Evolutionary conservation across 2,888 invertebrate genomes (phyloP), one percentile per base, ranked within the genome.

Genomic region (Gortyna flavago): DNA sequence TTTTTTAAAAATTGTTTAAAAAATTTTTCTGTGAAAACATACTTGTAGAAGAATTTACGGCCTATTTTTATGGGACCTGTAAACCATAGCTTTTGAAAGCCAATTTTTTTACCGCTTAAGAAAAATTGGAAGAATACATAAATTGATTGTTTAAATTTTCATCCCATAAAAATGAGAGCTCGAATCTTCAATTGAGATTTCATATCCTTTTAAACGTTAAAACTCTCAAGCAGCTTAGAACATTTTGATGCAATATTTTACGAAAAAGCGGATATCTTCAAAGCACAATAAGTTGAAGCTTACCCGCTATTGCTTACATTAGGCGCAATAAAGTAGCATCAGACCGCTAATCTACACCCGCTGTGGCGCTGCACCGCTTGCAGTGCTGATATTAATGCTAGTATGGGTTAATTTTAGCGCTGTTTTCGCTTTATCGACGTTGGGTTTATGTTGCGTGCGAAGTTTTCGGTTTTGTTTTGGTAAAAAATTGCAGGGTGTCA

Each of bases 301-400:
- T 89, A 85, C 78, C 80, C 83, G 76, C 76, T 77, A 84, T 84
- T 88, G 88, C 89, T 89, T 89, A 85, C 88, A 87, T 87, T 86
- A 89, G 84, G 87, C 83, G 93, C 91, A 93, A 93, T 93, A 93
- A 92, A 86, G 87, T 84, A 78, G 87, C 90, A 90, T 90, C 89
- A 89, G 85, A 82, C 85, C 84, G 89, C 90, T 91, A 93, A 93
- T 92, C 92, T 89, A 85, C 77, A 77, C 84, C 90, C 81, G 82
- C 72, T 80, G 72, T 68, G 73, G 84, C 89, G 89, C 90, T 87
- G 84, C 83, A 87, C 64, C 81, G 76, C 78, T 80, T 78, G 77
- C 84, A 81, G 68, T 81, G 70, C 85, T 80, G 86, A 90, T 92
- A 92, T 93, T 91, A 92, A 90, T 89, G 86, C 86, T 80, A 80